Percentiles rank a stretch among this genome's conserved stretches.
phyloP scores from a whole-genome alignment of 64 coral and sea anemone genomes.

The Trachythela sp. region DNA sequence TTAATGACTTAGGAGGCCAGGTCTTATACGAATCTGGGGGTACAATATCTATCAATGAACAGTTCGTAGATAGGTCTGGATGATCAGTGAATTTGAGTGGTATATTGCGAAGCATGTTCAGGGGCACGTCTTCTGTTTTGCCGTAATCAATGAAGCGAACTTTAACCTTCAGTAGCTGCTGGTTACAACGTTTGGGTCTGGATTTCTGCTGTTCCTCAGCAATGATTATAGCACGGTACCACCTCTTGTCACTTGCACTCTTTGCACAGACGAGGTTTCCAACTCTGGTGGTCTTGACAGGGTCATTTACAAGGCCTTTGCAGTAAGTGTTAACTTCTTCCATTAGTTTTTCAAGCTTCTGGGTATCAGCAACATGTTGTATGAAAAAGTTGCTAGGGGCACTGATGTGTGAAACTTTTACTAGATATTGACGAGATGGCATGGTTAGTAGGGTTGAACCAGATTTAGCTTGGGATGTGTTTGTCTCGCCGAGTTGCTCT shows the following conservation, averaged over 20 bases:
- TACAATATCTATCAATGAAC: conserved; percentile 87
- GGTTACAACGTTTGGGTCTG: conserved; percentile 38
- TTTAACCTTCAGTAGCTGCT: conserved; percentile 56
- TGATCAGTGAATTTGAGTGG: conserved; percentile 57
- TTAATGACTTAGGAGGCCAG: conserved; percentile 76
- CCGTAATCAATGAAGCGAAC: conserved; percentile 88
- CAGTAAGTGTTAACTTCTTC: conserved; percentile 81
- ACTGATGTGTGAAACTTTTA: conserved; percentile 68
- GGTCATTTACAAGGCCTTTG: conserved; percentile 58
- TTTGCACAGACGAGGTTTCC: conserved; percentile 43
- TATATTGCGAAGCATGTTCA: conserved; percentile 72
- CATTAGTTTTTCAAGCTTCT: conserved; percentile 75
- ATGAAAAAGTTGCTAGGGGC: conserved; percentile 81
- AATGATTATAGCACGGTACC: conserved; percentile 81
- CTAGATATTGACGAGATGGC: conserved; percentile 68
- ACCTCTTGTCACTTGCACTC: conserved; percentile 68
- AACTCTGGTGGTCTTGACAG: conserved; percentile 21
- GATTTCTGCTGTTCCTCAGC: conserved; percentile 47
- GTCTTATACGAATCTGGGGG: conserved; percentile 71
- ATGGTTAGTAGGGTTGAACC: neutral
- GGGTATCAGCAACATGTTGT: conserved; percentile 69
- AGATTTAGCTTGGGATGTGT: neutral
- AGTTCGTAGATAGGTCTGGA: conserved; percentile 67
- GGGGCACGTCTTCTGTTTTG: conserved; percentile 71
- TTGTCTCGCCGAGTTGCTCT: neutral